Conservation (phyloP, 2,888 invertebrate genomes). For the Xestobium rufovillosum region DNA sequence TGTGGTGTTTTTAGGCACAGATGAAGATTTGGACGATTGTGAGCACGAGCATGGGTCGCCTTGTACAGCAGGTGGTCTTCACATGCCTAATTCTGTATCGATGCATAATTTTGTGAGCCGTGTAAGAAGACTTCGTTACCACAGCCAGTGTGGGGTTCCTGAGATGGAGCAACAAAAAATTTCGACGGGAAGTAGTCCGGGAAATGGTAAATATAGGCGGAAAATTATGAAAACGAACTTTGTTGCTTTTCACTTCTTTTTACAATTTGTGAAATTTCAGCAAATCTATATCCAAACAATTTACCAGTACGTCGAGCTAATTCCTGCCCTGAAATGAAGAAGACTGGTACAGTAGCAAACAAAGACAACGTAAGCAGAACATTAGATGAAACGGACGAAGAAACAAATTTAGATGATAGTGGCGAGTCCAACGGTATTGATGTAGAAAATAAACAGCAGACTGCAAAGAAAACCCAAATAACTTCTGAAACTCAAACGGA, state of each 20-base stretch:
- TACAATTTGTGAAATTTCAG: constrained; percentile 4
- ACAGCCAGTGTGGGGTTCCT: constrained; percentile 60
- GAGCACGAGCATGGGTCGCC: constrained; percentile 47
- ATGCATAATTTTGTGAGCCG: constrained; percentile 51
- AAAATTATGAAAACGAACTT: constrained; percentile 3
- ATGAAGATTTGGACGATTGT: constrained; percentile 34
- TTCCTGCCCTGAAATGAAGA: constrained; percentile 59
- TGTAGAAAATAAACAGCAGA: constrained; percentile 11
- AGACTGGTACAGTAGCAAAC: constrained; percentile 32
- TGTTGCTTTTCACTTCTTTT: constrained; percentile 5
- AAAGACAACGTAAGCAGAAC: constrained; percentile 34
- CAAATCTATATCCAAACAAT: constrained; percentile 19
- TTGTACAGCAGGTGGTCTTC: constrained; percentile 53
- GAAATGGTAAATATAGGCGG: constrained; percentile 31
- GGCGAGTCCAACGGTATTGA: constrained; percentile 22
- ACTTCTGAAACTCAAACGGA: constrained; percentile 57
- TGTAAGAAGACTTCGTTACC: constrained; percentile 52
- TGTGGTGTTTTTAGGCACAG: not conserved
- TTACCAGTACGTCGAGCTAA: constrained; percentile 52
- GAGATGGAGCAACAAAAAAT: constrained; percentile 37
- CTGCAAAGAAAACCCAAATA: constrained; percentile 15
- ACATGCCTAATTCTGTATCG: constrained; percentile 52
- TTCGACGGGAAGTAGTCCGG: constrained; percentile 44
- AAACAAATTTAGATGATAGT: constrained; percentile 18
- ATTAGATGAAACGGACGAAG: constrained; percentile 41